Base-by-base conservation (phyloP, 2,888 invertebrate genomes). In the Nasonia oneida region DNA sequence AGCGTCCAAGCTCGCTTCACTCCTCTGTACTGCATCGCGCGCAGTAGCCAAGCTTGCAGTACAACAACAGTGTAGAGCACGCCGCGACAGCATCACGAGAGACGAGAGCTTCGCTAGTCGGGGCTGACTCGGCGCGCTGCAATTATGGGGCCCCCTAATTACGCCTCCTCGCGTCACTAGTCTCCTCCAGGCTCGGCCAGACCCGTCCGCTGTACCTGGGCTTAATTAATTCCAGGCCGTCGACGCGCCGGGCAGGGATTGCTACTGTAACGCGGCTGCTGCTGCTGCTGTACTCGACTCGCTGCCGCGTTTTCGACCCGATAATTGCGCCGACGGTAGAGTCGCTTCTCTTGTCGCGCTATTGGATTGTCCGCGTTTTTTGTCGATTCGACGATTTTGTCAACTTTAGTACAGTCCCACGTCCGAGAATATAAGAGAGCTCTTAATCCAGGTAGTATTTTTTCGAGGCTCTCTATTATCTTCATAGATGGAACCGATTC, bases 171-270 rank as follows among this genome's bases (percentile, higher is more conserved):
- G 29, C 67, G 67, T 67, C 67, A 33, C 67, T 15, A 67, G 67
- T 67, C 67, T 29, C 67, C 23, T 67, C 29, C 67, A 29, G 14
- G 67, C 67, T 61, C 57, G 57, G n/a, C 6, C 57, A 23, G 57
- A 61, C 6, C 57, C 57, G 57, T 61, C 18, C 23, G 18, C 23
- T 61, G n/a, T 61, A 61, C 57, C 57, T 61, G 57, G 57, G n/a
- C 57, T 61, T 61, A 61, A 61, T 61, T 61, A 61, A 61, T 61
- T 61, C 57, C n/a, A 61, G 57, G 57, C 57, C 57, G 57, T 61
- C n/a, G 57, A 61, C 57, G 57, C 71, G 29, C 12, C 64, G 64
- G 8, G 29, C 64, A 4, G 71, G n/a, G 33, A 33, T 71, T 18
- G 71, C 71, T 39, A 5, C 8, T 57, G 57, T 57, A 6, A 6